These are phyloP conservation scores for Gavialis gangeticus DNA, from an alignment of 2,113 vertebrate genomes.

Conservation along the genomic window DNA sequence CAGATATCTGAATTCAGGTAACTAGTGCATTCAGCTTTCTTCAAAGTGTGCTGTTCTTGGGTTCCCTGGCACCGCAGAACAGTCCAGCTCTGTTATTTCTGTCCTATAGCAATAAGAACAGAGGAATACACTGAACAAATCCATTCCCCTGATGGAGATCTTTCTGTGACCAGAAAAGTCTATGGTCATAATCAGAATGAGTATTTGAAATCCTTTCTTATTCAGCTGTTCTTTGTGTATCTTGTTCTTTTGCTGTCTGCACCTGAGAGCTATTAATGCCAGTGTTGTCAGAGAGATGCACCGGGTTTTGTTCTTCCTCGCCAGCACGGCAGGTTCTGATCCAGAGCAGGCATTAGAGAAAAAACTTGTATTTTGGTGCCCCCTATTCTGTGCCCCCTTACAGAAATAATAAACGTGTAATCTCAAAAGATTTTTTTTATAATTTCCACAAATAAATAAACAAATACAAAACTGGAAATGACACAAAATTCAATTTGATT, in stretches of 20 bases:
- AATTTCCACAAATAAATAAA: too few species aligned
- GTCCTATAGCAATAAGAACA: not conserved
- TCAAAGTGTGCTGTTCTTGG: not conserved
- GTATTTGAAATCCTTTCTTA: not conserved
- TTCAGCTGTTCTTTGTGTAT: not conserved
- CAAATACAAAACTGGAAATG: too few species aligned
- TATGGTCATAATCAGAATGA: not conserved
- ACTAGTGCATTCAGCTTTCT: not conserved
- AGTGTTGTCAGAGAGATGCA: not conserved
- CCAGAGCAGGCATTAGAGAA: too few species aligned
- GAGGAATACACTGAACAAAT: not conserved
- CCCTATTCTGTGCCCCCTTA: too few species aligned
- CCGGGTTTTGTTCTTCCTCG: not conserved
- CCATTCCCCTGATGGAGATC: not conserved
- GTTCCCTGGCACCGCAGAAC: not conserved
- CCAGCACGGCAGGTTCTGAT: not conserved
- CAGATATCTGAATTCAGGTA: not conserved
- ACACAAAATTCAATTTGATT: too few species aligned
- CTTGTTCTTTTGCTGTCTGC: not conserved
- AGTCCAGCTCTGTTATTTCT: not conserved
- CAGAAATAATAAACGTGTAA: too few species aligned
- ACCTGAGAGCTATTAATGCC: accelerated
- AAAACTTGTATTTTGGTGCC: too few species aligned
- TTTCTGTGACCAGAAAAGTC: not conserved
- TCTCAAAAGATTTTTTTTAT: too few species aligned